Percentiles rank a stretch among this genome's conserved stretches.
These are phyloP conservation scores for Amphipyra tragopoginis DNA, from an alignment of 2,888 invertebrate genomes.

Conservation along the genomic window DNA sequence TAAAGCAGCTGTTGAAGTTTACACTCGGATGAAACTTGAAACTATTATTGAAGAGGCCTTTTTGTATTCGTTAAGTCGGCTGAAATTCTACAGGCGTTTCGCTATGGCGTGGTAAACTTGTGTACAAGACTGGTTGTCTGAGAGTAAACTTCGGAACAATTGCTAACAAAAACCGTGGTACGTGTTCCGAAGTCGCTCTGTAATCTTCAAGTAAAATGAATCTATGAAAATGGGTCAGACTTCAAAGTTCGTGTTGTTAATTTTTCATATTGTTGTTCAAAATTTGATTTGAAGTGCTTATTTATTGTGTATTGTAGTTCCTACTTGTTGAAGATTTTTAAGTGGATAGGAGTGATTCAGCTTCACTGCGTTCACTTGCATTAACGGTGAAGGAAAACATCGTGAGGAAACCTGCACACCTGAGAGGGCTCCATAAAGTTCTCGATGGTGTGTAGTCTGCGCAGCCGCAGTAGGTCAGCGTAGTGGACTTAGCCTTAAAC, in stretches of 20 bases:
- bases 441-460: no score
- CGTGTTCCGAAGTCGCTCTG: conserved; percentile 44
- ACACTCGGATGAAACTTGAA: conserved; percentile 27
- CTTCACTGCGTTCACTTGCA: no score
- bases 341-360: not conserved
- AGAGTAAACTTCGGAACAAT: conserved; percentile 43
- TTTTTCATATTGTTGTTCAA: conserved; percentile 41
- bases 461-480: no score
- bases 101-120: conserved; percentile 41
- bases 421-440: no score
- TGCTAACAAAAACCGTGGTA: conserved; percentile 45
- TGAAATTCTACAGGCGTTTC: conserved; percentile 43
- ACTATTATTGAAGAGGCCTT: conserved; percentile 30
- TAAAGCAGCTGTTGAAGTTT: not conserved
- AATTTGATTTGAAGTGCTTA: conserved; percentile 25
- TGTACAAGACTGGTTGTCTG: conserved; percentile 40
- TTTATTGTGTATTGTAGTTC: conserved; percentile 24
- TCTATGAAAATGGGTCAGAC: conserved; percentile 46
- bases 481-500: no score
- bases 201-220: conserved; percentile 38
- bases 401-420: no score
- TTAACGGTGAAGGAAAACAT: no score
- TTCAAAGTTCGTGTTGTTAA: conserved; percentile 33
- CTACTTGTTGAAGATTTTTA: conserved; percentile 18
- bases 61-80: conserved; percentile 40